phyloP scores from a whole-genome alignment of 2,888 invertebrate genomes.

The Marasmarcha lunaedactyla region DNA sequence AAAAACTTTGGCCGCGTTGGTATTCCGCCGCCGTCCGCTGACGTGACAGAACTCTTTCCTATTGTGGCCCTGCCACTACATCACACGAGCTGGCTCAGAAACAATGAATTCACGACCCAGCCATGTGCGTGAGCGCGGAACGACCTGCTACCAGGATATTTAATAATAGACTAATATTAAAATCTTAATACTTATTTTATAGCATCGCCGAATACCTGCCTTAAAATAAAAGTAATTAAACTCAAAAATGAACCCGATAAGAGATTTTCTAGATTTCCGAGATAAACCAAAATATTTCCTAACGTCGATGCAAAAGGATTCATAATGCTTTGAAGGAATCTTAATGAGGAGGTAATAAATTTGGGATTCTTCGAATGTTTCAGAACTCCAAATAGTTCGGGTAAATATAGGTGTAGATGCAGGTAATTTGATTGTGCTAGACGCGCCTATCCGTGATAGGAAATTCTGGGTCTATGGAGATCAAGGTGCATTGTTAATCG shows the following conservation, averaged over 20 bases:
- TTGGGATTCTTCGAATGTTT: too few relatives aligned
- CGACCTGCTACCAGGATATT: conserved; percentile 38
- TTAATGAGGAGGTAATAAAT: too few relatives aligned
- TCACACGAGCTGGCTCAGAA: conserved; percentile 53
- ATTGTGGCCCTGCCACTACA: conserved; percentile 59
- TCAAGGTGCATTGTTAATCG: conserved; percentile 65
- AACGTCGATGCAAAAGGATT: too few relatives aligned
- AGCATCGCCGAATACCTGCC: conserved; percentile 3
- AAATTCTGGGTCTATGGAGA: conserved; percentile 30
- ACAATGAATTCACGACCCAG: conserved; percentile 64
- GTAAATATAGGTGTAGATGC: too few relatives aligned
- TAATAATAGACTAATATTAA: conserved; percentile 27
- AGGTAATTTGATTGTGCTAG: background rate
- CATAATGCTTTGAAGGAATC: too few relatives aligned
- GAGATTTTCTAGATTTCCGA: too few relatives aligned
- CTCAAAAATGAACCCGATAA: too few relatives aligned
- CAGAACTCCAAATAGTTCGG: too few relatives aligned
- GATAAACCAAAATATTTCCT: too few relatives aligned
- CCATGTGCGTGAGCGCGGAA: conserved; percentile 43
- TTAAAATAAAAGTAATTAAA: too few relatives aligned
- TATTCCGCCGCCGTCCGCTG: conserved; percentile 46
- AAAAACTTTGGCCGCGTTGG: conserved; percentile 51
- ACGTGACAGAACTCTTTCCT: conserved; percentile 64
- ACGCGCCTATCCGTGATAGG: background rate
- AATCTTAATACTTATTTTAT: conserved; percentile 10